A percentile compares a stretch with the other conserved stretches of the same genome.
These are phyloP conservation scores for Leptinotarsa lineolata DNA, from an alignment of 1,140 invertebrate species.

Conservation along the genomic window DNA sequence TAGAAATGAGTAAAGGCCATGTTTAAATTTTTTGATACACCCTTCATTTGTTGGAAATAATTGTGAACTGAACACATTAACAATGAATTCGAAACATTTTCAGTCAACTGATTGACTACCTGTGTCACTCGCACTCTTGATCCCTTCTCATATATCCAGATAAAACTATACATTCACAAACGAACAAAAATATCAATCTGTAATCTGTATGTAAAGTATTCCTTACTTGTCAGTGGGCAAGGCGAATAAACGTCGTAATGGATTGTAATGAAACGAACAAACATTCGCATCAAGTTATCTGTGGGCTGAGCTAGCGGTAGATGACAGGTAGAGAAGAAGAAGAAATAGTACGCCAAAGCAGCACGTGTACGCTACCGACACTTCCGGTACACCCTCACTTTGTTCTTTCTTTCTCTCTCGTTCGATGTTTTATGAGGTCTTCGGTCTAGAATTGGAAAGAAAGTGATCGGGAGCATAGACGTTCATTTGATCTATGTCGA, in stretches of 20 bases:
- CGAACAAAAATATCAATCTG: slow-evolving; percentile 21
- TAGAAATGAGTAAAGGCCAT: no score
- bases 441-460: no score
- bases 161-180: slow-evolving; percentile 8
- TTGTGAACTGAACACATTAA: no score
- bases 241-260: background rate
- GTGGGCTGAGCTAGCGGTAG: slow-evolving; percentile 40
- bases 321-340: slow-evolving; percentile 35
- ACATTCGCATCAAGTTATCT: slow-evolving; percentile 22
- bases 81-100: no score
- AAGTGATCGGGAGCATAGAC: no score
- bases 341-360: slow-evolving; percentile 32
- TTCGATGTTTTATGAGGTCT: background rate
- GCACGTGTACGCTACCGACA: slow-evolving; percentile 37
- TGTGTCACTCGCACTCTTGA: no score
- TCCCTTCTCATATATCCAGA: background rate
- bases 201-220: slow-evolving; percentile 17
- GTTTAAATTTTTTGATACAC: no score
- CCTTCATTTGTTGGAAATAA: no score
- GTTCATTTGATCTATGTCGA: no score
- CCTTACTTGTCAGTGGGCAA: slow-evolving; percentile 13
- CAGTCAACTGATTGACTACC: no score
- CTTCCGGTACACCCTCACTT: slow-evolving; percentile 39
- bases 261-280: slow-evolving; percentile 23
- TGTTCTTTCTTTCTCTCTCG: background rate